Conservation (phyloP, 1,140 invertebrate species). For the Nasonia longicornis region DNA sequence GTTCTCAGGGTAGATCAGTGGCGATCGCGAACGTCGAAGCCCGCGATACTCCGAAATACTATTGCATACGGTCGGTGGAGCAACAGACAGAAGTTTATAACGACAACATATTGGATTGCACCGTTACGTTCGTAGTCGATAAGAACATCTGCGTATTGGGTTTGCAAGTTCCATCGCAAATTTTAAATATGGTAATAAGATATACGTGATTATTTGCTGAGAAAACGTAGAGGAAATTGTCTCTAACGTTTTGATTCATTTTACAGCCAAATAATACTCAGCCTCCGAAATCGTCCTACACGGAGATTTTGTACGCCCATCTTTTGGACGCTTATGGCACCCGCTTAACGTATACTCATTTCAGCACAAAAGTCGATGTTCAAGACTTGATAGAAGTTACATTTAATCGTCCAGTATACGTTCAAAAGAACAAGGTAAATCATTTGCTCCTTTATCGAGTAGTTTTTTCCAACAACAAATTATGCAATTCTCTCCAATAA, state of each 20-base stretch:
- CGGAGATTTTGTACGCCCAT: conserved; percentile 83
- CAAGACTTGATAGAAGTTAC: conserved; percentile 80
- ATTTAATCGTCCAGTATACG: conserved; percentile 82
- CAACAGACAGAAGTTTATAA: conserved; percentile 78
- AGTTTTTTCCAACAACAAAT: neutral
- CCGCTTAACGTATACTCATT: conserved; percentile 83
- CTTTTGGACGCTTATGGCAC: conserved; percentile 81
- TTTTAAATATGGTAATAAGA: conserved; percentile 47
- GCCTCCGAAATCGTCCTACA: conserved; percentile 68
- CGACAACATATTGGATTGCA: conserved; percentile 79
- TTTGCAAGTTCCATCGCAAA: conserved; percentile 73
- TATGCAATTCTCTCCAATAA: neutral
- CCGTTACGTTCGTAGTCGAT: conserved; percentile 82
- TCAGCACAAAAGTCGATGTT: conserved; percentile 75
- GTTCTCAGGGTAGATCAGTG: conserved; percentile 15
- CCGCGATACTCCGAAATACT: conserved; percentile 71
- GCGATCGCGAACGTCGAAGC: conserved; percentile 19
- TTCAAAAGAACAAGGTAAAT: conserved; percentile 77
- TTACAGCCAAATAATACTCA: conserved; percentile 32
- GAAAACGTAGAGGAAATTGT: neutral
- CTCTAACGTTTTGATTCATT: neutral
- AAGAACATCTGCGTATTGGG: conserved; percentile 82
- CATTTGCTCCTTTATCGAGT: conserved; percentile 25
- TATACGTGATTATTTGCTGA: neutral
- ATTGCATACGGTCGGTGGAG: conserved; percentile 75